A percentile compares a stretch with the other conserved stretches of the same genome.
Conservation (phyloP, 2,797 vertebrate genomes). For the Oophaga sylvatica region DNA sequence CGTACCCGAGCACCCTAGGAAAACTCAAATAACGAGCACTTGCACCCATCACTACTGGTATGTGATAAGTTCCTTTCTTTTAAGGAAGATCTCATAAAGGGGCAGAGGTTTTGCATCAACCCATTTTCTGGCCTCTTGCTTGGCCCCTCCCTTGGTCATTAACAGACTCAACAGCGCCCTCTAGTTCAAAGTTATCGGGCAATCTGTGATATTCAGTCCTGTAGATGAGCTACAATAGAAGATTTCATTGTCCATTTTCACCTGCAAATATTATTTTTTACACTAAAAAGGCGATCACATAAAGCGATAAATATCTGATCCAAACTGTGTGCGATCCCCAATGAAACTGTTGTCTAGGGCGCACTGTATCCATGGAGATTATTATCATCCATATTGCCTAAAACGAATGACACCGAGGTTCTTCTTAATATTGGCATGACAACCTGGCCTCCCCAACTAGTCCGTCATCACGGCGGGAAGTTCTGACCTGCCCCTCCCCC, state of each 20-base stretch:
- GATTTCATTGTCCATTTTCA: neutral
- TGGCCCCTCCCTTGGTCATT: neutral
- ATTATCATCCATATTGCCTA: conserved; percentile 2
- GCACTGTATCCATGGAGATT: conserved; percentile 37
- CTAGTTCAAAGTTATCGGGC: neutral
- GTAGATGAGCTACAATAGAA: neutral
- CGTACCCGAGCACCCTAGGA: too few relatives aligned
- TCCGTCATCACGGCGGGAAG: neutral
- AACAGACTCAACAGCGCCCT: neutral
- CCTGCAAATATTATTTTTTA: neutral
- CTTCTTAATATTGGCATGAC: conserved; percentile 39
- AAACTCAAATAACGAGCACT: too few relatives aligned
- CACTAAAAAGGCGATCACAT: neutral
- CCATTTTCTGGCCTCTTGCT: neutral
- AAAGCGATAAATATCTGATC: neutral
- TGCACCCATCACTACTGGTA: too few relatives aligned
- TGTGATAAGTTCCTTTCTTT: too few relatives aligned
- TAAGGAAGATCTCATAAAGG: too few relatives aligned
- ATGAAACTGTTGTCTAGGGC: conserved; percentile 8
- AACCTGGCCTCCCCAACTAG: neutral
- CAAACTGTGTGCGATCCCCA: neutral
- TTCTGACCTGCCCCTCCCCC: neutral
- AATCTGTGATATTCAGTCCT: neutral
- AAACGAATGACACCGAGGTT: neutral
- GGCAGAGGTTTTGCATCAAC: too few relatives aligned